Evolutionary conservation across 1,140 invertebrate genomes (phyloP).

Genomic region (Lepidotrigona ventralis): DNA sequence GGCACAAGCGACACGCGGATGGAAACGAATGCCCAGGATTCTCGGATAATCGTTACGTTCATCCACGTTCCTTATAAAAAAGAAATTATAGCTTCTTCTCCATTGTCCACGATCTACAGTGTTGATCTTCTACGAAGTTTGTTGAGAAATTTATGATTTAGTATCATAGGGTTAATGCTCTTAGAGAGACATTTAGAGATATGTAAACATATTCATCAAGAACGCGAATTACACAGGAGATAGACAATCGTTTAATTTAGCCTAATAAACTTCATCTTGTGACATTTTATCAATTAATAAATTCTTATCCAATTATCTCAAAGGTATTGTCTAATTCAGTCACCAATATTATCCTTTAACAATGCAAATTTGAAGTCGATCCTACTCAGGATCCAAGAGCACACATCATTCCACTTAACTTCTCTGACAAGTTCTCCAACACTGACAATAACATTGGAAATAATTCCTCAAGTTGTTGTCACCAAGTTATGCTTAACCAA

Average conservation of each 20-base stretch:
- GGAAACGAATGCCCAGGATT: conserved; percentile 59
- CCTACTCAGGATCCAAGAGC: too few species aligned
- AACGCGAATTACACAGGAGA: not conserved
- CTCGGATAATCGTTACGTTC: conserved; percentile 56
- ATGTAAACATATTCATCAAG: not conserved
- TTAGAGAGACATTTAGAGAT: not conserved
- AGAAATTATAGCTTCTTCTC: not conserved
- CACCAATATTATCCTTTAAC: too few species aligned
- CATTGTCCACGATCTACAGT: not conserved
- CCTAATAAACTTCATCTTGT: not conserved
- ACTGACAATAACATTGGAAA: too few species aligned
- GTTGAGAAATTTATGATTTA: not conserved
- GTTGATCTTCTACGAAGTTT: not conserved
- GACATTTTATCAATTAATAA: not conserved
- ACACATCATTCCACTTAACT: too few species aligned
- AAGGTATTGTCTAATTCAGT: too few species aligned
- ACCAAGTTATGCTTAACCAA: too few species aligned
- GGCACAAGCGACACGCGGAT: conserved; percentile 51
- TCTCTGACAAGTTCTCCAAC: too few species aligned
- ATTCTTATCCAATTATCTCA: not conserved
- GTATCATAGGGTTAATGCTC: not conserved
- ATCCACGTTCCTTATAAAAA: not conserved
- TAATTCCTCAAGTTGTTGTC: too few species aligned
- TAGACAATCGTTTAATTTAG: not conserved
- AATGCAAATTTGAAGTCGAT: not conserved